Evolutionary conservation across 2,797 vertebrate genomes (phyloP).

Genomic region (Syngnathus rostellatus): DNA sequence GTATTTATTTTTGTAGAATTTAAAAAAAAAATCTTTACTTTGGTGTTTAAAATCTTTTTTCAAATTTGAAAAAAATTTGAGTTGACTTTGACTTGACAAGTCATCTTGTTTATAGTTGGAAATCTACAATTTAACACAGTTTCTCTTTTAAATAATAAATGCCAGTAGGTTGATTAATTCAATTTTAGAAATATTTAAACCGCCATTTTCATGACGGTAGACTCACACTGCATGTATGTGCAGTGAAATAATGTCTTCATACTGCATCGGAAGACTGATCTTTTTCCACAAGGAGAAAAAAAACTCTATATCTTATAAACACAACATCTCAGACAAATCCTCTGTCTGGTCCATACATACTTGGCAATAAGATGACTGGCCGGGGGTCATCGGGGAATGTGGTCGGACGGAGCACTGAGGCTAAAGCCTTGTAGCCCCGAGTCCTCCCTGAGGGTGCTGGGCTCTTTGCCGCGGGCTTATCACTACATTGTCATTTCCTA

Average conservation of each 20-base stretch:
- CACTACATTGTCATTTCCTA: constrained; percentile 55
- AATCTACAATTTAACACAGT: too few relatives aligned
- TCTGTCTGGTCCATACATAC: constrained; percentile 7
- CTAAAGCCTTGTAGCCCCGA: constrained; percentile 52
- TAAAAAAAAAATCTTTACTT: too few relatives aligned
- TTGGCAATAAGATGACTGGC: constrained; percentile 12
- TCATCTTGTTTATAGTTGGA: too few relatives aligned
- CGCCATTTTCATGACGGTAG: too few relatives aligned
- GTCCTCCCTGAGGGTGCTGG: constrained; percentile 38
- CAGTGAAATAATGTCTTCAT: not conserved
- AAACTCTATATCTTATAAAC: not conserved
- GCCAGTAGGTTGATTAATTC: too few relatives aligned
- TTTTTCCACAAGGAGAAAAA: not conserved
- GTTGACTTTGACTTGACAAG: too few relatives aligned
- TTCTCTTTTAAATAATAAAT: too few relatives aligned
- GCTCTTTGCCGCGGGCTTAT: constrained; percentile 46
- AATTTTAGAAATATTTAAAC: too few relatives aligned
- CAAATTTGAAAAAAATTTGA: too few relatives aligned
- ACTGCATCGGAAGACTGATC: not conserved
- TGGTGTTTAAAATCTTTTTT: too few relatives aligned
- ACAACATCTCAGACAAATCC: constrained; percentile 6
- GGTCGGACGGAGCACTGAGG: constrained; percentile 30
- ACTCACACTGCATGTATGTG: not conserved
- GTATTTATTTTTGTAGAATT: too few relatives aligned
- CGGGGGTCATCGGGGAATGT: constrained; percentile 38